Conservation (phyloP, 2,797 vertebrate species). For the Onychomys torridus region DNA sequence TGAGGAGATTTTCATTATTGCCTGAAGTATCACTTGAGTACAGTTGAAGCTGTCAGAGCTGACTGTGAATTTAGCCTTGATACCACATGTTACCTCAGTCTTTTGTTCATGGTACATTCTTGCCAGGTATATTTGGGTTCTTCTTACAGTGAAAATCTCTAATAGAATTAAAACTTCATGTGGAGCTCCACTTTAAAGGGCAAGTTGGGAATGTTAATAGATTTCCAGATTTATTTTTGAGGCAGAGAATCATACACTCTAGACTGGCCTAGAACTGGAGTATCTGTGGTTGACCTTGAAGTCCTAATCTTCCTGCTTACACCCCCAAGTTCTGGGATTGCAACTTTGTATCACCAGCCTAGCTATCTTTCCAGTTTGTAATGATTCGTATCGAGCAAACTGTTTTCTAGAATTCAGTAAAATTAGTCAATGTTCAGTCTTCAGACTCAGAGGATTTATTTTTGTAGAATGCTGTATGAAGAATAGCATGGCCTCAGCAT, state of each 20-base stretch:
- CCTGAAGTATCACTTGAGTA: conserved; percentile 18
- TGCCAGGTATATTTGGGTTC: neutral
- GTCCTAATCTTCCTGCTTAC: neutral
- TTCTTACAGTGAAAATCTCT: conserved; percentile 1
- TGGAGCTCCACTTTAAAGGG: conserved; percentile 1
- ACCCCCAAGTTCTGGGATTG: neutral
- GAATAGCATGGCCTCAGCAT: neutral
- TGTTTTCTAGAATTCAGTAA: neutral
- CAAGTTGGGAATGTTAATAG: neutral
- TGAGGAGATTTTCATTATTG: neutral
- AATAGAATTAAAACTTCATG: neutral
- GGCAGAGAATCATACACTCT: neutral
- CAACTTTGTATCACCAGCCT: neutral
- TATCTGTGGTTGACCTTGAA: neutral
- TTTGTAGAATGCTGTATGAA: conserved; percentile 28
- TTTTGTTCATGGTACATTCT: neutral
- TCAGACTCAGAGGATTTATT: neutral
- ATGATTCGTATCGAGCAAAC: neutral
- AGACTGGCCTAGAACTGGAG: too few relatives aligned
- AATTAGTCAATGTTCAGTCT: conserved; percentile 2
- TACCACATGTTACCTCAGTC: neutral
- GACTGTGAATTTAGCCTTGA: conserved; percentile 33
- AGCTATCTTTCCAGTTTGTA: neutral
- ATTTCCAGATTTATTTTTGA: neutral
- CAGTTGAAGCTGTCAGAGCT: conserved; percentile 8